Base-by-base conservation (phyloP, 2,888 invertebrate species). In the Phyto melanocephala region DNA sequence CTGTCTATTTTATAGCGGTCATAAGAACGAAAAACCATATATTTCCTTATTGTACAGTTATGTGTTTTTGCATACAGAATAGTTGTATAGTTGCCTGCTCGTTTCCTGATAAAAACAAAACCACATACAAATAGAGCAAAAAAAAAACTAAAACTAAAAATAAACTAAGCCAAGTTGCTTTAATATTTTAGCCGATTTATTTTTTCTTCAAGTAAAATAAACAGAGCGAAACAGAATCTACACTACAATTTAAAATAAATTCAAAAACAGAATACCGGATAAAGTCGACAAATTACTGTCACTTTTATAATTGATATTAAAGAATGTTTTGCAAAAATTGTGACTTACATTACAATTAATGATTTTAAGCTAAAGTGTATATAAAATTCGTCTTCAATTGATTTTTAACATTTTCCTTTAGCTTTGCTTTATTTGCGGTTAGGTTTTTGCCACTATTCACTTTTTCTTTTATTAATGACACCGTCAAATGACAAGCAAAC, bases 401-500 rank as follows among this genome's bases (percentile, higher is more conserved):
- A n/a, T 28, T 28, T 28, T 3, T 28, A 8, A 8, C 8, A 17
- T 0, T 17, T 62, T 6, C 4, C 20, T 17, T 13, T 24, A 24
- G 8, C 24, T 15, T 40, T 42, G 11, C 13, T 5, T 40, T 42
- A n/a, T 63, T 71, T 78, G 63, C n/a, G 70, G 54, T 71, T 11
- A 50, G 33, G n/a, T 42, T 11, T 47, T 28, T 45, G 11, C 13
- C 11, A 35, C 3, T 15, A 28, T 70, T 54, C 22, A 15, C 0
- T n/a, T 22, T 20, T 24, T 24, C 11, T 47, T 63, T 65, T 56
- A 24, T 35, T 60, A 67, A 63, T 47, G 47, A 20, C 20, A 15
- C 22, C 33, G 45, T 70, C 20, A 56, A 40, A 10, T 80, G 63
- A 60, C 68, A 72, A 50, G 74, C 62, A 75, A 28, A 68, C 47